These are phyloP conservation scores for Acanthis flammea DNA, from an alignment of 2,797 vertebrate genomes.

Conservation along the genomic window DNA sequence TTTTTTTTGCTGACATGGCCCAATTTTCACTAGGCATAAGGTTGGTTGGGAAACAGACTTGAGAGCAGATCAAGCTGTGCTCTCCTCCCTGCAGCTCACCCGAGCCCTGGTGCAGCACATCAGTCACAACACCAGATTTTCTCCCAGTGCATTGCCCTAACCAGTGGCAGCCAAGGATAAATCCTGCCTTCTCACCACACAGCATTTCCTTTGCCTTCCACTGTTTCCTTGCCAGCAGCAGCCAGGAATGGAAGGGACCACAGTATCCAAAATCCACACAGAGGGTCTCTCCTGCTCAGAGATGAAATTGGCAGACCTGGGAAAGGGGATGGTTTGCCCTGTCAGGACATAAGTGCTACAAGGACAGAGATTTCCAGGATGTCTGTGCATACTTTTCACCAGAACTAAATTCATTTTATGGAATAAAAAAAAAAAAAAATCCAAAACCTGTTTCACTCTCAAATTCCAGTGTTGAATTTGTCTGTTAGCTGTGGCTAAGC, in stretches of 20 bases:
- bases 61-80: not conserved
- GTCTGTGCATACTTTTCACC: not conserved
- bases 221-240: accelerated
- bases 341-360: not conserved
- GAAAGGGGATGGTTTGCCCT: not conserved
- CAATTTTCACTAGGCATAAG: not conserved
- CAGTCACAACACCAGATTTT: not conserved
- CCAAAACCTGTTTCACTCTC: not conserved
- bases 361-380: not conserved
- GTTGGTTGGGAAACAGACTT: not conserved
- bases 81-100: not conserved
- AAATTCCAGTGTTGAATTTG: constrained; percentile 45
- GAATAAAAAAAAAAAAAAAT: not conserved
- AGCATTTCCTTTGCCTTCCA: not conserved
- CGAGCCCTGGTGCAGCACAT: accelerated
- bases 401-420: not conserved
- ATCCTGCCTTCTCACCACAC: not conserved
- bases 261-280: not conserved
- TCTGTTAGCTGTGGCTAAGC: not conserved
- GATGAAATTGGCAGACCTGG: not conserved
- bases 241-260: not conserved
- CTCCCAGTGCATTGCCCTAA: not conserved
- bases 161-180: not conserved
- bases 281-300: not conserved
- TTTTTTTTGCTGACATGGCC: not conserved